Evolutionary conservation across 2,888 invertebrate species (phyloP).

Genomic region (Mythimna albipuncta): DNA sequence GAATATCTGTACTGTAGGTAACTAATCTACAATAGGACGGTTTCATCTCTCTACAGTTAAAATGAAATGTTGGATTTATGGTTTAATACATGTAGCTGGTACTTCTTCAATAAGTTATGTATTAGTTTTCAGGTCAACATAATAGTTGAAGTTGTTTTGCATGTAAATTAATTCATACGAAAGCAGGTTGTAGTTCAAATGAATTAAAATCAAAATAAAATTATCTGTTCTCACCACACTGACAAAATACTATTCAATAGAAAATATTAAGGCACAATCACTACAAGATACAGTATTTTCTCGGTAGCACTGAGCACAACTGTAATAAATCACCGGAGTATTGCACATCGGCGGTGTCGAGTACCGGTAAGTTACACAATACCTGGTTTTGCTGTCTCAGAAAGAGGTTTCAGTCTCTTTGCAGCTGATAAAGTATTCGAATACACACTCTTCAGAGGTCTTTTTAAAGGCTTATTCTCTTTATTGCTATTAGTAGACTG

Average conservation of each 20-base stretch:
- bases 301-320: slow-evolving; percentile 31
- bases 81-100: neutral
- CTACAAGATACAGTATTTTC: slow-evolving; percentile 23
- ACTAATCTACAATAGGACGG: too few species aligned
- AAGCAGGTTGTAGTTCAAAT: too few species aligned
- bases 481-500: slow-evolving; percentile 76
- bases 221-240: slow-evolving; percentile 18
- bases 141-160: neutral
- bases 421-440: slow-evolving; percentile 84
- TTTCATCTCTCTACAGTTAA: neutral
- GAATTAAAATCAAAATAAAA: slow-evolving; percentile 2
- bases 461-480: slow-evolving; percentile 85
- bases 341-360: slow-evolving; percentile 47
- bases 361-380: slow-evolving; percentile 71
- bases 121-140: neutral
- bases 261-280: slow-evolving; percentile 8
- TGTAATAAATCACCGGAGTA: slow-evolving; percentile 41
- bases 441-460: slow-evolving; percentile 81
- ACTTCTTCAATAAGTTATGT: neutral
- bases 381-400: slow-evolving; percentile 79
- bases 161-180: neutral
- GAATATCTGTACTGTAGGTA: neutral
- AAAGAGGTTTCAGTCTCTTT: slow-evolving; percentile 84
- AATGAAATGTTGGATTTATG: slow-evolving; percentile 3
- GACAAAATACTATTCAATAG: neutral